Conservation (phyloP, 92 coral and sea anemone species). For the Heteractis magnifica region DNA sequence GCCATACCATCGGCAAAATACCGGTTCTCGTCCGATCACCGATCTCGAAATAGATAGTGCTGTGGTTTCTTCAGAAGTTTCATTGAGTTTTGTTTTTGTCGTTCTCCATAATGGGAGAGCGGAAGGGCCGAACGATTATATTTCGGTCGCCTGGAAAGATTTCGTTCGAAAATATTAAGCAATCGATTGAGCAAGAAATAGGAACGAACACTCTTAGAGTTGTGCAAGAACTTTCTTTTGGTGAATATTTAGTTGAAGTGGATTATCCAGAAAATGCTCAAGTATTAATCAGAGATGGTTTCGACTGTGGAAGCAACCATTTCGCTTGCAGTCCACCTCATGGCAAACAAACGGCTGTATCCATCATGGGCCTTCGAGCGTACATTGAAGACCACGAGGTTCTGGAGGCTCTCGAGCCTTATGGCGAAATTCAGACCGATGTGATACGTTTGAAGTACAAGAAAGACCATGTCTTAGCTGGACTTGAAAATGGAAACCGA, state of each 20-base stretch:
- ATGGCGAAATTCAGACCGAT: slow-evolving; percentile 21
- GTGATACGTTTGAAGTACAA: slow-evolving; percentile 34
- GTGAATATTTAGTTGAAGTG: background rate
- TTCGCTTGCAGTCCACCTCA: background rate
- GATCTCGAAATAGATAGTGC: too few relatives aligned
- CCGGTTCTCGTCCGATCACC: too few relatives aligned
- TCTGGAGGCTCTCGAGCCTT: background rate
- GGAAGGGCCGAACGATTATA: background rate
- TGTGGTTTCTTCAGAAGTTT: too few relatives aligned
- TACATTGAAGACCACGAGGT: slow-evolving; percentile 9
- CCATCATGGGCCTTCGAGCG: slow-evolving; percentile 24
- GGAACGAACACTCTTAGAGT: background rate
- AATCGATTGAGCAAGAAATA: background rate
- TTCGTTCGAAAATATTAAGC: background rate
- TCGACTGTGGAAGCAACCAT: background rate
- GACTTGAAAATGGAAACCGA: slow-evolving; percentile 39
- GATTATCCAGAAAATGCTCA: background rate
- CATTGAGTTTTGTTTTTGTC: too few relatives aligned
- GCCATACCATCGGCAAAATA: too few relatives aligned
- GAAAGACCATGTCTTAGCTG: slow-evolving; percentile 31
- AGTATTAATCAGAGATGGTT: background rate
- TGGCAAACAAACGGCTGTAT: slow-evolving; percentile 5
- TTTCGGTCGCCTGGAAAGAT: background rate
- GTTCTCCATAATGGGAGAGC: background rate
- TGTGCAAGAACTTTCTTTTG: background rate